Base-by-base conservation (phyloP, 2,797 vertebrate genomes). In the Ptychadena robeensis region DNA sequence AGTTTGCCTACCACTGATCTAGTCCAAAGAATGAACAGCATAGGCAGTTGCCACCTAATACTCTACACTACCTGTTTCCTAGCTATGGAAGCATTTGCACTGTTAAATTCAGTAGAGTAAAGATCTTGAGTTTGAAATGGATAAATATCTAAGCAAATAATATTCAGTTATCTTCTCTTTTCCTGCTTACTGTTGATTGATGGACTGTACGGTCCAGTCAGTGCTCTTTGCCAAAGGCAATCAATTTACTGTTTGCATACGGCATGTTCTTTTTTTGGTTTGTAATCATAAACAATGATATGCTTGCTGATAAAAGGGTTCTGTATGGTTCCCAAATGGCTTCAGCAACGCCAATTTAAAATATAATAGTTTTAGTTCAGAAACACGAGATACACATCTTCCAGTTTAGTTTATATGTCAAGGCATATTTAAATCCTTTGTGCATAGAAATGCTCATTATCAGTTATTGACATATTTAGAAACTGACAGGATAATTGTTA, bases 401-500 rank as follows among this genome's bases (percentile, higher is more conserved):
- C 8, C 27, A 28, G n/a, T 28, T 10, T 28, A 27, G 10, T 61
- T 61, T 61, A 27, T 10, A 27, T 27, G 25, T 12, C 44, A 25
- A 28, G 27, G n/a, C 57, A 61, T 27, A 25, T 61, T 61, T 25
- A 25, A 27, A 57, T 10, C 59, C 9, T 18, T 34, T 67, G 65
- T 32, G 27, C 15, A 32, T 67, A 35, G 65, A 35, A 67, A 53
- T 18, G 35, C 14, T 34, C 14, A 68, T 59, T 34, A 61, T 59
- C n/a, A 28, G 15, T 38, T 61, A 38, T 66, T 59, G 12, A 31
- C 65, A 35, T 40, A 9, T 57, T 31, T 57, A 22, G 25, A 48
- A 67, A 48, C 15, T 22, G 5, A 67, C 11, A 68, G 11, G 59
- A 9, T 63, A 71, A 59, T 79, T 61, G 77, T 9, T 15, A 38